These are phyloP conservation scores for Colletes gigas DNA, from an alignment of 1,140 invertebrate genomes.

Conservation along the genomic window DNA sequence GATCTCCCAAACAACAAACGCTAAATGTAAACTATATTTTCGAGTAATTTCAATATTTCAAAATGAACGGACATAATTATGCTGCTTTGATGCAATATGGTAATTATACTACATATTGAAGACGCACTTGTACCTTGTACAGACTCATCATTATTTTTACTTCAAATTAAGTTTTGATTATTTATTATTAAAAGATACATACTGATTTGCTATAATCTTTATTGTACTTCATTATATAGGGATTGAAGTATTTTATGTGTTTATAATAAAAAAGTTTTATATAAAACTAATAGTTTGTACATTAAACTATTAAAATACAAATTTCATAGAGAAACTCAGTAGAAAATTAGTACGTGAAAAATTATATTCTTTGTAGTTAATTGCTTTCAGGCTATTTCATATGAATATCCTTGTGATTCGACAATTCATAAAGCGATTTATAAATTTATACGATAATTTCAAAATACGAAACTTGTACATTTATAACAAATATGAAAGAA, in stretches of 20 bases:
- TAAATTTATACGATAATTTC: neutral
- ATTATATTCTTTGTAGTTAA: neutral
- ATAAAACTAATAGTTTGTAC: constrained; percentile 1
- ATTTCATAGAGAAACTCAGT: constrained; percentile 1
- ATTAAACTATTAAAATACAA: constrained; percentile 19
- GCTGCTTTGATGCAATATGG: constrained; percentile 3
- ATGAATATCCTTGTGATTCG: neutral
- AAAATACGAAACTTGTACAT: constrained; percentile 2
- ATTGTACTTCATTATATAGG: constrained; percentile 14
- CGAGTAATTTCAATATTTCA: neutral
- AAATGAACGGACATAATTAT: constrained; percentile 8
- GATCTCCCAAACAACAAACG: constrained; percentile 22
- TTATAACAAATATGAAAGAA: neutral
- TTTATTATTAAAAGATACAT: neutral
- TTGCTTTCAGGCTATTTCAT: neutral
- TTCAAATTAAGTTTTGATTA: constrained; percentile 24
- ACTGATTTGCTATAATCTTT: constrained; percentile 18
- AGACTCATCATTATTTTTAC: constrained; percentile 69
- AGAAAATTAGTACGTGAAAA: constrained; percentile 6
- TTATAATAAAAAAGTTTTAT: constrained; percentile 14
- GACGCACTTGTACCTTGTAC: constrained; percentile 78
- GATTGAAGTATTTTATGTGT: constrained; percentile 3
- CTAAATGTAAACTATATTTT: neutral
- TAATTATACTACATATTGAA: constrained; percentile 44
- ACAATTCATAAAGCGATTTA: neutral